Evolutionary conservation across 2,797 vertebrate genomes (phyloP).

Genomic region (Gephyroberyx darwinii): DNA sequence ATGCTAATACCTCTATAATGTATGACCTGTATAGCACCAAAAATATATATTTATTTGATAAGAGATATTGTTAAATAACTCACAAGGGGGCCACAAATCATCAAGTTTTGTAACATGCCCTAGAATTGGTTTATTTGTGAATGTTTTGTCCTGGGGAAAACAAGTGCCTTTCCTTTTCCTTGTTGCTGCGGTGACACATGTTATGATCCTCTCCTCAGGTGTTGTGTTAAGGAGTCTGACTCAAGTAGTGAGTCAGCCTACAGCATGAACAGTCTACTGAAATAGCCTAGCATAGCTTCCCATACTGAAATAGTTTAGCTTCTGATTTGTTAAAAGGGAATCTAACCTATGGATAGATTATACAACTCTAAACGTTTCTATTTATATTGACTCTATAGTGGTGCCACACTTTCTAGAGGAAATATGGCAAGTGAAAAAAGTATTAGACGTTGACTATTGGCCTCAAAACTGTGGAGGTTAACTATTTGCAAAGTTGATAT

Average conservation of each 20-base stretch:
- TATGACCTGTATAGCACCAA: neutral
- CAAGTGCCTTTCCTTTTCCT: constrained; percentile 4
- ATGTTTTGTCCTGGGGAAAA: constrained; percentile 1
- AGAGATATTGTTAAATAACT: constrained; percentile 11
- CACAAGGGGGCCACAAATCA: constrained; percentile 50
- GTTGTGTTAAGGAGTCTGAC: constrained; percentile 17
- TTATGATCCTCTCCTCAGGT: constrained; percentile 36
- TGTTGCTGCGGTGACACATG: constrained; percentile 5
- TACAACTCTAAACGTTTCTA: neutral
- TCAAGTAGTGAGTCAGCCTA: neutral
- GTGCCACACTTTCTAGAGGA: neutral
- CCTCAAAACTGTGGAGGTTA: too few relatives aligned
- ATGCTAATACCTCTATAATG: constrained; percentile 3
- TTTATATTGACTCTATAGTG: neutral
- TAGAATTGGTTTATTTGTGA: constrained; percentile 32
- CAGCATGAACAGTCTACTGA: constrained; percentile 16
- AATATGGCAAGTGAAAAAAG: neutral
- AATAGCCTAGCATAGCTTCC: too few relatives aligned
- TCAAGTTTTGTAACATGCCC: constrained; percentile 25
- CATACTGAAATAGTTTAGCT: too few relatives aligned
- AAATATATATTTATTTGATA: constrained; percentile 11
- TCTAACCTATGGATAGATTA: constrained; percentile 10
- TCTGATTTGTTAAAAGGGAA: constrained; percentile 14
- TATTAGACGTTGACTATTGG: too few relatives aligned
- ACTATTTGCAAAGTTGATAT: too few relatives aligned